phyloP scores from a whole-genome alignment of 1,140 invertebrate genomes.

The Drosophila pectinifera region DNA sequence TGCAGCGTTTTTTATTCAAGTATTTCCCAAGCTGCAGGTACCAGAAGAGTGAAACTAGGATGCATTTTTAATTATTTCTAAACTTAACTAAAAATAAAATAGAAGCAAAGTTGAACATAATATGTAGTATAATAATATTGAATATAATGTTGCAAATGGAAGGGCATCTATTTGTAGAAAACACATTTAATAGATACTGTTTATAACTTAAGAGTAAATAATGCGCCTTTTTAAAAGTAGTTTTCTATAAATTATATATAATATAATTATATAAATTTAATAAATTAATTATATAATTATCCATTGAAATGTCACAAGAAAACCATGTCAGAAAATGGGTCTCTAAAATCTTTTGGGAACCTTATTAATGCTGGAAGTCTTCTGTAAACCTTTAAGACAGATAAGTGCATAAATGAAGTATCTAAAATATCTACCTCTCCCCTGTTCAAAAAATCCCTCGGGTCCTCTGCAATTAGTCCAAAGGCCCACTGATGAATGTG shows the following conservation, averaged over 20 bases:
- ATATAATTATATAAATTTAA: too few relatives aligned
- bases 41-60: not conserved
- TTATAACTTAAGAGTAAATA: not conserved
- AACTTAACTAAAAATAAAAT: not conserved
- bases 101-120: not conserved
- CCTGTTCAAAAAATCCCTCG: not conserved
- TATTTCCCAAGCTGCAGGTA: not conserved
- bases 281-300: too few relatives aligned
- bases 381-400: not conserved
- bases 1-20: not conserved
- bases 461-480: slow-evolving; percentile 15
- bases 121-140: too few relatives aligned
- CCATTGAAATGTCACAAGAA: too few relatives aligned
- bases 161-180: not conserved
- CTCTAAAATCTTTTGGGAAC: not conserved
- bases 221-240: too few relatives aligned
- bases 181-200: too few relatives aligned
- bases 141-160: too few relatives aligned
- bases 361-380: not conserved
- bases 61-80: not conserved
- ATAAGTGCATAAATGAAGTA: not conserved
- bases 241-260: too few relatives aligned
- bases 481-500: slow-evolving; percentile 4
- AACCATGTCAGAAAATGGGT: too few relatives aligned
- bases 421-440: not conserved